A percentile compares a stretch with the other conserved stretches of the same genome.
phyloP scores from a whole-genome alignment of 37 sponge, comb jelly and placozoan genomes.

The Crambe crambe region DNA sequence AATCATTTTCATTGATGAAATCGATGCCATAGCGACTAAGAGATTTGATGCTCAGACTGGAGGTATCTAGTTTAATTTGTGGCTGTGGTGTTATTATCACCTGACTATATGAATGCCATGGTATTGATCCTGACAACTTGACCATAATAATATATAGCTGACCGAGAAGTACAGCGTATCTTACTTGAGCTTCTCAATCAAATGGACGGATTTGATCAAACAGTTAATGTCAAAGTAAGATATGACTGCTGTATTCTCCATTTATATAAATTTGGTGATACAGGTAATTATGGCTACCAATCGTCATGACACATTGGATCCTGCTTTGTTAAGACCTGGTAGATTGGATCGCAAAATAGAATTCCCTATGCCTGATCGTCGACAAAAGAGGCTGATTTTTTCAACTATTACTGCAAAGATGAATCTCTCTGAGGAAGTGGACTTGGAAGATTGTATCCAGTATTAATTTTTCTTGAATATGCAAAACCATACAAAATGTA shows the following conservation, averaged over 20 bases:
- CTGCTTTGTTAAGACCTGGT: constrained; percentile 96
- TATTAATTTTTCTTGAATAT: not conserved
- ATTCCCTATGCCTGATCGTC: constrained; percentile 96
- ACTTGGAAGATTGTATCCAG: constrained; percentile 93
- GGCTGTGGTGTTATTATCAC: not conserved
- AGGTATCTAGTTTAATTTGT: constrained; percentile 44
- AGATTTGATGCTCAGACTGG: constrained; percentile 99
- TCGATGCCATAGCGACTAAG: constrained; percentile 99
- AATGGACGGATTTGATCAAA: constrained; percentile 99
- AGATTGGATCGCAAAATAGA: constrained; percentile 97
- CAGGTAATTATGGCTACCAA: constrained; percentile 99
- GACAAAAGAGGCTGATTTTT: constrained; percentile 96
- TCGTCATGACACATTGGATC: constrained; percentile 97
- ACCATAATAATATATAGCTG: constrained; percentile 57
- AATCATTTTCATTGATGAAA: constrained; percentile 99
- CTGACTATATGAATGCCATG: not conserved
- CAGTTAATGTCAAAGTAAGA: constrained; percentile 90
- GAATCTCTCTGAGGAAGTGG: constrained; percentile 99
- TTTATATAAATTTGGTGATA: too few relatives aligned
- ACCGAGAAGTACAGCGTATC: constrained; percentile 97
- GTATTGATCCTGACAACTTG: not conserved
- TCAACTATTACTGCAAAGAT: constrained; percentile 94
- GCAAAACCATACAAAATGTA: not conserved
- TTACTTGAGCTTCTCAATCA: constrained; percentile 96
- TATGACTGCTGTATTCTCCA: too few relatives aligned